Percentiles rank a stretch among this genome's conserved stretches.
Evolutionary conservation across 2,113 vertebrate genomes (phyloP).

Genomic region (Platycercus adscitus): DNA sequence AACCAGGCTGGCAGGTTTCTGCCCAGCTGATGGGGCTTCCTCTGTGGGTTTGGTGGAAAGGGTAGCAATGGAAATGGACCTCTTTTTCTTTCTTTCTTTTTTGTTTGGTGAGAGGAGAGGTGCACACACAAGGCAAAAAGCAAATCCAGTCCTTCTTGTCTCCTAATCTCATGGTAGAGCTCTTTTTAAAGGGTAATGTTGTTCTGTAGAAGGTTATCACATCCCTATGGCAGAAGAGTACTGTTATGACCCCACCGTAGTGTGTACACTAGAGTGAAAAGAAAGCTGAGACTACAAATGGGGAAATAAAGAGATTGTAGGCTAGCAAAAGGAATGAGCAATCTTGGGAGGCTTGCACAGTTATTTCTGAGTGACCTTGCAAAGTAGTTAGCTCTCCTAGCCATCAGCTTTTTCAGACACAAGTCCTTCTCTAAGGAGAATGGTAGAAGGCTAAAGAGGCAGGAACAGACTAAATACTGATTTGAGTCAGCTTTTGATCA

Average conservation of each 20-base stretch:
- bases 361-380: not conserved
- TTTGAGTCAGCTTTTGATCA: not conserved
- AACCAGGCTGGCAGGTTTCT: not conserved
- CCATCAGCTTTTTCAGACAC: not conserved
- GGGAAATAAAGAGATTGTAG: not conserved
- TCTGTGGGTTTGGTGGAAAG: not conserved
- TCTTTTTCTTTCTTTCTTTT: not conserved
- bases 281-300: not conserved
- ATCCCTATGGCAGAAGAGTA: not conserved
- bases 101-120: not conserved
- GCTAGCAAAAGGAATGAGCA: not conserved
- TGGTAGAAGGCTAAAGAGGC: not conserved
- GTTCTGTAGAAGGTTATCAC: not conserved
- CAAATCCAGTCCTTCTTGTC: not conserved
- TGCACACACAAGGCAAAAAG: not conserved
- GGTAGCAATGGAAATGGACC: not conserved
- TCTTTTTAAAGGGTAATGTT: not conserved
- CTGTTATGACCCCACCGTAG: not conserved
- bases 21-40: not conserved
- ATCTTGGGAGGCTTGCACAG: not conserved
- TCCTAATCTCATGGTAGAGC: not conserved
- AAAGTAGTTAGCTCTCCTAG: not conserved
- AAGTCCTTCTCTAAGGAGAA: not conserved
- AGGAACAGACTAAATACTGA: not conserved
- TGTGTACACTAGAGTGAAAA: not conserved